A percentile compares a stretch with the other conserved stretches of the same genome.
Conservation (phyloP, 2,113 vertebrate genomes). For the Odontesthes bonariensis region DNA sequence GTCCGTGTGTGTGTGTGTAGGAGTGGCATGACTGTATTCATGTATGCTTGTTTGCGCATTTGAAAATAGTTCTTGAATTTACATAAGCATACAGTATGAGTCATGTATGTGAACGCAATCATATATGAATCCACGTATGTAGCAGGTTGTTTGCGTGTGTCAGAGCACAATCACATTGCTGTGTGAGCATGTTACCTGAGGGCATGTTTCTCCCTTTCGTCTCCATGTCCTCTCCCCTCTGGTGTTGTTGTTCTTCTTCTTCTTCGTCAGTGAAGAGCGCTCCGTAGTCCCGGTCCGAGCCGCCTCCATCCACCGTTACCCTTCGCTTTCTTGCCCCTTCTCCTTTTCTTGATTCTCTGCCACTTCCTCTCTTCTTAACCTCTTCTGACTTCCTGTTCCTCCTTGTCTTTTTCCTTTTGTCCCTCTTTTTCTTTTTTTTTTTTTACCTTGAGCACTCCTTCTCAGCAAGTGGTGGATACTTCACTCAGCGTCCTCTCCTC, state of each 20-base stretch:
- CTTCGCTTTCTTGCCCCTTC: slow-evolving; percentile 49
- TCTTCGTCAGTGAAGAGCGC: slow-evolving; percentile 75
- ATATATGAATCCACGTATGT: slow-evolving; percentile 23
- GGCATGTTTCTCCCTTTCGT: slow-evolving; percentile 81
- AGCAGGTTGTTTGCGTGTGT: neutral
- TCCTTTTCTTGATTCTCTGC: slow-evolving; percentile 24
- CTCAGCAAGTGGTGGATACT: slow-evolving; percentile 48
- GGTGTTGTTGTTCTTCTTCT: slow-evolving; percentile 47
- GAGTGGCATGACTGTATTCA: slow-evolving; percentile 1
- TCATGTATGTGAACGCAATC: neutral
- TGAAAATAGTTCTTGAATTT: neutral
- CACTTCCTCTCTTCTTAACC: slow-evolving; percentile 16
- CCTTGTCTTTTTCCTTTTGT: slow-evolving; percentile 15
- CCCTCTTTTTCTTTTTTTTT: slow-evolving; percentile 22
- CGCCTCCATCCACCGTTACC: slow-evolving; percentile 83
- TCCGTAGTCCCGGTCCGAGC: slow-evolving; percentile 74
- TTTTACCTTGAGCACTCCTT: slow-evolving; percentile 41
- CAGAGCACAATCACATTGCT: slow-evolving; percentile 27
- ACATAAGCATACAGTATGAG: neutral
- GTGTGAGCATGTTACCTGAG: slow-evolving; percentile 74
- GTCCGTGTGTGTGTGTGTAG: slow-evolving; percentile 13
- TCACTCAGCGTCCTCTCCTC: slow-evolving; percentile 67
- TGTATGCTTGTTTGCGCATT: neutral
- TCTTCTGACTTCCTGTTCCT: slow-evolving; percentile 32
- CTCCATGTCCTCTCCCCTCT: slow-evolving; percentile 80